Conservation (phyloP, 2,888 invertebrate genomes). For the Watsonalla cultraria region DNA sequence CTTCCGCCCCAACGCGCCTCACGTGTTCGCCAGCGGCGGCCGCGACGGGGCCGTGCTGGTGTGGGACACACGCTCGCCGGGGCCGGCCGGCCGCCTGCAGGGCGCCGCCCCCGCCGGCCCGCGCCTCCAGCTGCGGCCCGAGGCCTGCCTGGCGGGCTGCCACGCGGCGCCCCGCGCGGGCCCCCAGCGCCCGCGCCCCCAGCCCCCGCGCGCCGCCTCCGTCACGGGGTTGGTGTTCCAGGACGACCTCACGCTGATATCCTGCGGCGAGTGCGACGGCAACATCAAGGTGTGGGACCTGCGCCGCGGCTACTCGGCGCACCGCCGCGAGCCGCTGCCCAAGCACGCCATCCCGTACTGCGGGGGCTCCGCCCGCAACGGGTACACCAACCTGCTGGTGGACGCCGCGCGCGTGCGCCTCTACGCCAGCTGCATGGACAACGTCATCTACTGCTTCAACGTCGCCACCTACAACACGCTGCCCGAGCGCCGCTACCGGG, state of each 20-base stretch:
- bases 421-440: constrained; percentile 93
- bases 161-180: constrained; percentile 59
- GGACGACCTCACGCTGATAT: constrained; percentile 86
- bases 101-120: constrained; percentile 83
- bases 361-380: constrained; percentile 83
- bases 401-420: constrained; percentile 83
- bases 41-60: constrained; percentile 92
- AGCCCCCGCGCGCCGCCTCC: constrained; percentile 80
- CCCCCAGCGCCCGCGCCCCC: constrained; percentile 69
- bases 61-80: constrained; percentile 84
- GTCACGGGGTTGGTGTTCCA: constrained; percentile 92
- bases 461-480: constrained; percentile 82
- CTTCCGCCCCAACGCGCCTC: constrained; percentile 83
- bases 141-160: constrained; percentile 78
- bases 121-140: constrained; percentile 83
- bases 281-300: constrained; percentile 93
- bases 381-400: constrained; percentile 87
- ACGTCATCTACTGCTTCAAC: constrained; percentile 91
- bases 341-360: constrained; percentile 85
- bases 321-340: constrained; percentile 84
- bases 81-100: constrained; percentile 41
- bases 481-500: constrained; percentile 82
- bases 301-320: constrained; percentile 86
- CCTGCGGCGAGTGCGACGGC: constrained; percentile 93
- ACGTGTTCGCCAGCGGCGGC: constrained; percentile 92